Base-by-base conservation (phyloP, 2,113 vertebrate species). In the Callipepla squamata region DNA sequence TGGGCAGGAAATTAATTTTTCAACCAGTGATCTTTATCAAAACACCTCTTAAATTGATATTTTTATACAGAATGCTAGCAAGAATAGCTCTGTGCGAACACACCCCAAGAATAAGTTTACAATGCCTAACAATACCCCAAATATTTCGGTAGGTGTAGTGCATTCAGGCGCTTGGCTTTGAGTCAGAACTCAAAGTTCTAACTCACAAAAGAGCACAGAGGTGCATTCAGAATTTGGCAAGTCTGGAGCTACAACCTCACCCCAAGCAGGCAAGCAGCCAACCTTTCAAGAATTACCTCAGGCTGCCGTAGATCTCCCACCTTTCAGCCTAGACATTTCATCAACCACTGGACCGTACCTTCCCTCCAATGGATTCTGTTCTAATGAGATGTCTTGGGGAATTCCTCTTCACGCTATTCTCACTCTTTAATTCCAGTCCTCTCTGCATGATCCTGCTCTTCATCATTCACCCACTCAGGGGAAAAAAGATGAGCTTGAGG, bases 1-100 rank as follows among this genome's bases (percentile, higher is more conserved):
- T 93, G 72, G 92, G 34, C 92, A 96, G 94, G 94, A 96, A 96
- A 97, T 96, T 92, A 95, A 96, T 48, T 94, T 95, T 96, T 94
- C 91, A 94, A 65, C 34, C 58, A 90, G 53, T 93, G 89, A 94
- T 94, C 84, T 95, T 95, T 94, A 90, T 74, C 84, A 79, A 81
- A 73, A 63, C 89, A 93, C 91, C 78, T 93, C 83, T 91, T 92
- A 89, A 95, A 95, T 76, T 92, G 30, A 44, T 87, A 69, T 90
- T 94, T 94, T 78, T 65, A 18, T n/a, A 73, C 32, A 48, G 84
- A 87, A 89, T 47, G 55, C 55, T 36, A 70, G 72, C 55, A 76
- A 85, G 85, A 77, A 89, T 87, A 87, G 70, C 63, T 70, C 70
- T 82, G 26, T 59, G 63, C 47, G 63, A 93, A 85, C 83, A 87